Evolutionary conservation across 2,797 vertebrate species (phyloP), one percentile per base, ranked within the genome.

Genomic region (Botia kubotai): DNA sequence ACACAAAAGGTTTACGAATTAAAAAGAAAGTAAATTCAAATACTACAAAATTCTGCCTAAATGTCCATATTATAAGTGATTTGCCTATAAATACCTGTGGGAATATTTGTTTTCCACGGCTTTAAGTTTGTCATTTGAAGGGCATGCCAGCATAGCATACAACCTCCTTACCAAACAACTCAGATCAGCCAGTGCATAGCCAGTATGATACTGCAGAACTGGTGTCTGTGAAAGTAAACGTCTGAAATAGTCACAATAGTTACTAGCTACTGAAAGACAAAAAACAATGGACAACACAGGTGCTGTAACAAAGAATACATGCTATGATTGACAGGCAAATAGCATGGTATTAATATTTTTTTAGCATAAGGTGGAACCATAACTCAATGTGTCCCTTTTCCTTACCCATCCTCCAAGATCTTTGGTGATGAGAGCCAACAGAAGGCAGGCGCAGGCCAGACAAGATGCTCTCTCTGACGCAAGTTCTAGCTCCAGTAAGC

Each of bases 101-200:
- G 96, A 93, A 87, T 98, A 99, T 82, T 98, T 99, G 89, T 83
- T 94, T 78, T 87, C 88, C 82, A 99, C 91, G 0, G 95, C 92
- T 63, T 84, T 93, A 67, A 97, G 89, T 29, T 90, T 94, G 3
- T 91, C 88, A 0, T 83, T 87, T 0, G 89, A 86, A 12, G 89
- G 90, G 2, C 90, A 91, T 0, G 65, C 86, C 52, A 98, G 87
- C 87, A 95, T 90, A 16, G 79, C 77, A 75, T 97, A 93, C 36
- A 98, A 88, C 46, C 60, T 94, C 76, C 91, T 89, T 77, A 95
- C 92, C 46, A 97, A 85, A 0, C 93, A 88, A 0, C 88, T 87
- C 83, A 98, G 80, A 17, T 96, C 96, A 3, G 88, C 82, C 36
- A 82, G 72, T 2, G 52, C 10, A 73, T 96, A 98, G 17, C 95